Evolutionary conservation across 2,888 invertebrate species (phyloP).

Genomic region (Carpatolechia fugitivella): DNA sequence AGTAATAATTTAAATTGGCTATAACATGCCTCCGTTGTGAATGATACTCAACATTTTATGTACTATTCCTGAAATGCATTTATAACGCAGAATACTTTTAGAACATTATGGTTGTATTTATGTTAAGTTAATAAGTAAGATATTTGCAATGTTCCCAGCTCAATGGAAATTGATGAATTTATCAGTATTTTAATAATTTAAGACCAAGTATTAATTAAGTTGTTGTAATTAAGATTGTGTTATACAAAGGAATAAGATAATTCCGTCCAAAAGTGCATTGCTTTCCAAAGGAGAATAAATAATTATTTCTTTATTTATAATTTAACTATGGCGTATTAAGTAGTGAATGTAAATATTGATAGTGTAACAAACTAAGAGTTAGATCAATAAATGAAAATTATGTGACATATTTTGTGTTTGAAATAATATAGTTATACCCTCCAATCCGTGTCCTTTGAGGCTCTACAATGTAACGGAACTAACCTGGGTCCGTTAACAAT

Average conservation of each 20-base stretch:
- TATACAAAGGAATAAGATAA: slow-evolving; percentile 29
- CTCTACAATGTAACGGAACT: too few species aligned
- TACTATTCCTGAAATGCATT: slow-evolving; percentile 7
- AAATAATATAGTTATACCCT: too few species aligned
- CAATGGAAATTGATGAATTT: slow-evolving; percentile 26
- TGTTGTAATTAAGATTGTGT: background rate
- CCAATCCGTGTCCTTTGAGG: too few species aligned
- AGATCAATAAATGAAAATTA: too few species aligned
- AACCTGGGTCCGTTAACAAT: too few species aligned
- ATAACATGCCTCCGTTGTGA: too few species aligned
- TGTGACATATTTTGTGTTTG: too few species aligned
- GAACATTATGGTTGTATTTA: background rate
- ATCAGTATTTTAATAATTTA: slow-evolving; percentile 35
- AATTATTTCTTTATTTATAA: slow-evolving; percentile 10
- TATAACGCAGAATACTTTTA: background rate
- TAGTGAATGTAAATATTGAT: background rate
- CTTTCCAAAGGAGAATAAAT: slow-evolving; percentile 73
- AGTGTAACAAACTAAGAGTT: background rate
- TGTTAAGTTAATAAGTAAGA: background rate
- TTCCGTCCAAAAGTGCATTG: slow-evolving; percentile 63
- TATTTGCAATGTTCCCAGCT: slow-evolving; percentile 17
- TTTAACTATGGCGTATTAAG: slow-evolving; percentile 28
- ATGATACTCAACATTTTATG: background rate
- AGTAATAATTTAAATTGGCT: too few species aligned
- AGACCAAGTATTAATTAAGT: background rate